phyloP scores from a whole-genome alignment of 37 sponge, comb jelly and placozoan species.

The Oopsacas minuta region DNA sequence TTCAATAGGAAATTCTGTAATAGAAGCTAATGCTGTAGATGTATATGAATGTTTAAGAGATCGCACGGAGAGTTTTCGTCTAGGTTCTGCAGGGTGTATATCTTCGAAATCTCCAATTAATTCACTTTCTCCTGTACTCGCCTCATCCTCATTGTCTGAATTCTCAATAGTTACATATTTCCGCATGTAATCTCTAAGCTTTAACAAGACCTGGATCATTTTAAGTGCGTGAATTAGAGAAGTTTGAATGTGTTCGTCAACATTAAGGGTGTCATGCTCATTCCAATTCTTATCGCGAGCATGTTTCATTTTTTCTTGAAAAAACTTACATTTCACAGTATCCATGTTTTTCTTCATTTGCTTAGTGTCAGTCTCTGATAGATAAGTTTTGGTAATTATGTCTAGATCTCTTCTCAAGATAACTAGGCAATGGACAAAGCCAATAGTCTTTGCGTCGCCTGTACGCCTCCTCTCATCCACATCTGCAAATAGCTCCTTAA shows the following conservation, averaged over 20 bases:
- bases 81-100: not conserved
- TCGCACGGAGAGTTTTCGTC: not conserved
- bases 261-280: not conserved
- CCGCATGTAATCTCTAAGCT: not conserved
- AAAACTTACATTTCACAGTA: not conserved
- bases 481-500: not conserved
- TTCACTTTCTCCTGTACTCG: not conserved
- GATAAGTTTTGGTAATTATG: not conserved
- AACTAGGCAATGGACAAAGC: not conserved
- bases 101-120: not conserved
- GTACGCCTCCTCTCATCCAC: not conserved
- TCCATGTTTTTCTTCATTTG: constrained; percentile 18
- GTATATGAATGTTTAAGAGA: no score
- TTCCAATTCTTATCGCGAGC: not conserved
- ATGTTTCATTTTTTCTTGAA: not conserved
- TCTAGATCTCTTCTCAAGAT: not conserved
- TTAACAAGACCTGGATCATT: not conserved
- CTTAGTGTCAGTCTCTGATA: not conserved
- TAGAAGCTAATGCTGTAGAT: not conserved
- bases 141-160: not conserved
- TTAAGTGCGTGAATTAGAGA: not conserved
- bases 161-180: not conserved
- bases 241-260: not conserved
- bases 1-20: not conserved
- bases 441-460: not conserved